Conservation (phyloP, 2,797 vertebrate species). For the Acropternis orthonyx region DNA sequence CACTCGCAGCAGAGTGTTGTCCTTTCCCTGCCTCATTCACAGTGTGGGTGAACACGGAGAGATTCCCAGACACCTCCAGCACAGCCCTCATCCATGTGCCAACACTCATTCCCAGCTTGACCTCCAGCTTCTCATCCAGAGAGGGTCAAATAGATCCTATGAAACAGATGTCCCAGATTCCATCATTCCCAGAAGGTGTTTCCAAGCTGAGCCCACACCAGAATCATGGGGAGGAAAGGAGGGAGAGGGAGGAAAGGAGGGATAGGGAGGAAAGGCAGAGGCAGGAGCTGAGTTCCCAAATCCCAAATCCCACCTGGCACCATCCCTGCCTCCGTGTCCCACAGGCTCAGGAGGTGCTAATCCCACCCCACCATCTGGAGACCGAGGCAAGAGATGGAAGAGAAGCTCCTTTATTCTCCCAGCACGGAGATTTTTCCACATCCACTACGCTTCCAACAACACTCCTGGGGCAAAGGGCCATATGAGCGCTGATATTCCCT, state of each 20-base stretch:
- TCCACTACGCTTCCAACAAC: not conserved
- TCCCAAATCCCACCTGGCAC: not conserved
- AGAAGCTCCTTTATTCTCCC: not conserved
- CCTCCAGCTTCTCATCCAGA: not conserved
- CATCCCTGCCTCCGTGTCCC: not conserved
- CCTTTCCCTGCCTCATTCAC: not conserved
- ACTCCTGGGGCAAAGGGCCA: not conserved
- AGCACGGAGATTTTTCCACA: not conserved
- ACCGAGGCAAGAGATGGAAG: not conserved
- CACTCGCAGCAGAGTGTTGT: not conserved
- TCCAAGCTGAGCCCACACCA: fast-evolving
- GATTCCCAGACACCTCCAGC: not conserved
- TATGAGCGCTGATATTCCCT: not conserved
- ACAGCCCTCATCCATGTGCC: not conserved
- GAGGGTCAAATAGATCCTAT: too few relatives aligned
- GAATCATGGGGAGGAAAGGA: not conserved
- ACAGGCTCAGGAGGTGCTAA: not conserved
- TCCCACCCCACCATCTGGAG: not conserved
- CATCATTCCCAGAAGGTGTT: not conserved
- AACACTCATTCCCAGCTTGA: not conserved
- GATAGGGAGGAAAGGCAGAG: not conserved
- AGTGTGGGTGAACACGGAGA: too few relatives aligned
- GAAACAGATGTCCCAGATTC: not conserved
- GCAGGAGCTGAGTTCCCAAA: not conserved
- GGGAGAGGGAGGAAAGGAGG: too few relatives aligned